phyloP scores from a whole-genome alignment of 1,140 invertebrate genomes.

The Physella acuta region DNA sequence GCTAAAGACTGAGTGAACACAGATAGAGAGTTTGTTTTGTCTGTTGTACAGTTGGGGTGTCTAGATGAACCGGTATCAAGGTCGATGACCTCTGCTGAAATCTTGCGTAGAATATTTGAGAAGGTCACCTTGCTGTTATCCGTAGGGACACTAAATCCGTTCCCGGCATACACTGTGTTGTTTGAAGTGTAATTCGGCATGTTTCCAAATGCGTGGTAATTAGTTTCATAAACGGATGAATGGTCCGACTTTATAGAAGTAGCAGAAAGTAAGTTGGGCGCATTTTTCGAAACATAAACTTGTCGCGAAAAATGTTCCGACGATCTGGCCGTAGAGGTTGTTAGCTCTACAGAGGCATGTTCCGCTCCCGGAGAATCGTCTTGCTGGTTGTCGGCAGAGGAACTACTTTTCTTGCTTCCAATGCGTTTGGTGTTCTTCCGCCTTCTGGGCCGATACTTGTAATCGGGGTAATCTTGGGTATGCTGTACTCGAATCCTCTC shows the following conservation, averaged over 20 bases:
- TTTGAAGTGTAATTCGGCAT: background rate
- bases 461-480: slow-evolving; percentile 98
- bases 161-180: no score
- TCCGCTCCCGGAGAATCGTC: background rate
- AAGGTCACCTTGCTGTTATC: background rate
- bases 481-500: slow-evolving; percentile 92
- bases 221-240: background rate
- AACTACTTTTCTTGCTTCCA: no score
- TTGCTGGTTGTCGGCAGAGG: background rate
- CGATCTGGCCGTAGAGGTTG: background rate
- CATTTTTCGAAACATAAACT: no score
- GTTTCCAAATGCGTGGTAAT: no score
- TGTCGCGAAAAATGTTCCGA: no score
- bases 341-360: background rate
- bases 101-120: background rate
- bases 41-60: no score
- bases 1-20: no score
- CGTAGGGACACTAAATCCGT: no score
- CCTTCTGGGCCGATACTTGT: slow-evolving; percentile 81
- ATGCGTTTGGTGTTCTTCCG: slow-evolving; percentile 51
- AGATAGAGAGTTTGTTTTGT: no score
- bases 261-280: background rate
- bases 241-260: background rate
- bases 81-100: slow-evolving; percentile 2
- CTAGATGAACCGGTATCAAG: background rate